Conservation (phyloP, 2,888 invertebrate species). For the Himalopsyche kuldschensis region DNA sequence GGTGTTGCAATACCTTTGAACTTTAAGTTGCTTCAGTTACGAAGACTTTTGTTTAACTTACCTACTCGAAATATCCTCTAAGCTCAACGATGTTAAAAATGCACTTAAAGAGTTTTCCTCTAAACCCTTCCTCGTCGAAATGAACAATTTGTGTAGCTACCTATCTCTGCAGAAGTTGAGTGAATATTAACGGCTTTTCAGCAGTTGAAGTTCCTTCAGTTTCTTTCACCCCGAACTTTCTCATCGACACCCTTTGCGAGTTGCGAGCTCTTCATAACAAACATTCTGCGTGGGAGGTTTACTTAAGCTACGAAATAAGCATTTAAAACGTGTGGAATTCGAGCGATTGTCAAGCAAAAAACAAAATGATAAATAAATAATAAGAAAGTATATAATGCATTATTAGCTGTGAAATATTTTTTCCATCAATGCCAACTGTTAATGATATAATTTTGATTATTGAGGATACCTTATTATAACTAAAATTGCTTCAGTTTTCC, state of each 20-base stretch:
- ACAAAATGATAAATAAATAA: background rate
- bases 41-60: background rate
- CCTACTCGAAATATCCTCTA: background rate
- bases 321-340: background rate
- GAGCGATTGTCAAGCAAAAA: background rate
- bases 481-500: no score
- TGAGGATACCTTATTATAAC: no score
- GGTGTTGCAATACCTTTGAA: no score
- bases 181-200: constrained; percentile 39
- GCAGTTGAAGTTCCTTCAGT: constrained; percentile 22
- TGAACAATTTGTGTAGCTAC: background rate
- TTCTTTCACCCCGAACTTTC: constrained; percentile 4
- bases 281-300: constrained; percentile 20
- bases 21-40: no score
- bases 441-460: no score
- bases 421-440: no score
- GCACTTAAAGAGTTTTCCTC: constrained; percentile 20
- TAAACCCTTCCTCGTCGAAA: constrained; percentile 9
- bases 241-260: constrained; percentile 14
- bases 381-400: no score
- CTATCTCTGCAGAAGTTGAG: constrained; percentile 11
- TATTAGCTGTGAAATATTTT: no score
- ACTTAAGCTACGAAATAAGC: background rate
- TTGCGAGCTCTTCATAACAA: constrained; percentile 24
- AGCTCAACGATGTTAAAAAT: background rate